Base-by-base conservation (phyloP, 1,140 invertebrate species). In the Fopius arisanus region DNA sequence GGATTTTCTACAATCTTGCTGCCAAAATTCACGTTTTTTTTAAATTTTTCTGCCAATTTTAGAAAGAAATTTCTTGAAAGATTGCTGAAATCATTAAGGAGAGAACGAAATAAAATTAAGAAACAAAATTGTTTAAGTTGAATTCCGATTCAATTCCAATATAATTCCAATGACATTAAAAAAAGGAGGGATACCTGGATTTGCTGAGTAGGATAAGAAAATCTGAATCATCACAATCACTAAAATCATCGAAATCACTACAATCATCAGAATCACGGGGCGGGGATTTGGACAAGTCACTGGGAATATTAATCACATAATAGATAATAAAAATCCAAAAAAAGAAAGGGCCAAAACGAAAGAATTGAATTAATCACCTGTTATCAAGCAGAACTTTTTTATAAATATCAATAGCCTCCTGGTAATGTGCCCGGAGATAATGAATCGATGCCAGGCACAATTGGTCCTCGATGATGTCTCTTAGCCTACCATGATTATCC, bases 391-490 rank as follows among this genome's bases (percentile, higher is more conserved):
- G 88, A 65, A 99, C 92, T 76, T 96, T 92, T 87, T 99, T 99
- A 83, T 99, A 99, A 78, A 99, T 97, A 87, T 99, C 98, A 78
- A 99, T 99, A 23, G 98, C 97, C 88, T 99, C 98, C 87, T 99
- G 97, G 86, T 98, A 99, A 85, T 99, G 97, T 40, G 94, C 94
- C 40, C 97, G 90, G 51, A 99, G 89, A 85, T 98, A 99, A 86
- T 99, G 97, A 79, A 99, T 96, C 0, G 97, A 96, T 2, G 98
- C 98, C 40, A 99, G 87, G 78, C 96, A 97, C 7, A 99, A 89
- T 86, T 99, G 97, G 89, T 99, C 97, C 88, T 99, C 96, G 10
- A 96, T 91, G 3, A 95, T 91, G 82, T 98, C 96, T 73, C 96
- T 92, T 9, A 99, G 87, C 75, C 93, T 92, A 67, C 95, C 92